phyloP scores from a whole-genome alignment of 53 echinoderm and acorn worm species.

The Hippasteria phrygiana region DNA sequence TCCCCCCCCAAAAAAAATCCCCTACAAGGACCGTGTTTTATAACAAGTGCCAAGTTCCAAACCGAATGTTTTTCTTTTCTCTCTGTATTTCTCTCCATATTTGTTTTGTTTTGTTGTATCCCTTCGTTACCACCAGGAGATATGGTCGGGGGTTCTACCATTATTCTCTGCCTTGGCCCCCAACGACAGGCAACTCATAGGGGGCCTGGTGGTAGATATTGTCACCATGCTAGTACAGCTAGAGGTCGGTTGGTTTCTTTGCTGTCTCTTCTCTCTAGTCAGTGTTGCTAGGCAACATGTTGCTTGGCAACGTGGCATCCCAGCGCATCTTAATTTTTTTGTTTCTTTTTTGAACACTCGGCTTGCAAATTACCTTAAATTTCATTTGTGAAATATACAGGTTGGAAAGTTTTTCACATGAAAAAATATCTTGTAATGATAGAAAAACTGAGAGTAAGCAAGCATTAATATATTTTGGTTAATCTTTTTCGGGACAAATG shows the following conservation, averaged over 20 bases:
- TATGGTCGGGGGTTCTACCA: conserved; percentile 94
- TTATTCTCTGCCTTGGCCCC: conserved; percentile 91
- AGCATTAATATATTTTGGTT: neutral
- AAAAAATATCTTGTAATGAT: neutral
- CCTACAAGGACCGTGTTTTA: neutral
- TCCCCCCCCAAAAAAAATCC: neutral
- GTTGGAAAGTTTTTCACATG: neutral
- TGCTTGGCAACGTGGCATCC: conserved; percentile 65
- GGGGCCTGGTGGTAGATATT: conserved; percentile 97
- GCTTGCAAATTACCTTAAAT: neutral
- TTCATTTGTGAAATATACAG: neutral
- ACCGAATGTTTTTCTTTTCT: conserved; percentile 13
- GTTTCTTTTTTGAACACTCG: neutral
- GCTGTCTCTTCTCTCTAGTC: conserved; percentile 71
- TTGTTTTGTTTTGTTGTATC: conserved; percentile 8
- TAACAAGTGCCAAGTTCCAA: neutral
- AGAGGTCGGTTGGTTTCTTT: conserved; percentile 96
- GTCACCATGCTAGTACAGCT: conserved; percentile 99
- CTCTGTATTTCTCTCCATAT: conserved; percentile 25
- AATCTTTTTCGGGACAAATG: neutral
- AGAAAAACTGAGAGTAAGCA: neutral
- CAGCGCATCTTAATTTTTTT: conserved; percentile 25
- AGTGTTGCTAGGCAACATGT: conserved; percentile 64
- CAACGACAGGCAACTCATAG: conserved; percentile 93
- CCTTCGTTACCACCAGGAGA: conserved; percentile 79